Base-by-base conservation (phyloP, 2,888 invertebrate species). In the Furcula furcula region DNA sequence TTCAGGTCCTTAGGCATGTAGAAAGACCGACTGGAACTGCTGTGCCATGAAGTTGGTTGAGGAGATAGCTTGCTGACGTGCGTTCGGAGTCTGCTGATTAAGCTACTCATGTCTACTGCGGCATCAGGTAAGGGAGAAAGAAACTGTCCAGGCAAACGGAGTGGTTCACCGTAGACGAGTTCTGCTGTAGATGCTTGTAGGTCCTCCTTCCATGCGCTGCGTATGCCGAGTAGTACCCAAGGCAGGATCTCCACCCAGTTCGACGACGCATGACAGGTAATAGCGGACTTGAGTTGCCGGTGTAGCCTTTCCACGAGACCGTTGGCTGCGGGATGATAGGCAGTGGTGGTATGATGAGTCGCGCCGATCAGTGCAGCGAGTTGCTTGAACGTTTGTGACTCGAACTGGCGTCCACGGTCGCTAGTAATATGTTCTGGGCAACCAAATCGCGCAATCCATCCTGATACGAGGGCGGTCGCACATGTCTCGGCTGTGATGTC, bases 361-460 rank as follows among this genome's bases (percentile, higher is more conserved):
- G 36, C 21, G 1, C 50, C 37, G 1, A 42, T 7, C 0, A 46
- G 10, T 1, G 21, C n/a, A 0, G 43, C 7, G 1, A 61, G 12
- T 2, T 23, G 7, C 6, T 46, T 31, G 26, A 61, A 61, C 3
- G 50, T 32, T 1, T 40, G 32, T 0, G 45, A 55, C 36, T 55
- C 53, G 12, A 60, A 74, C 31, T 81, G 79, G 3, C 45, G 30
- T 1, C 60, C 60, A 0, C 50, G 40, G 23, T 61, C 55, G 1
- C 55, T 51, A 1, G 52, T 43, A 3, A 59, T 53, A 4, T 49
- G 30, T 2, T 39, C 46, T 2, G 82, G 84, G 7, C 65, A 53
- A 0, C 83, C 82, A 36, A 66, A 84, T 6, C 78, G 46, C 0
- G 77, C 33, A 1, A 88, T 64, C 86, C 81, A 88, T 0, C 46